phyloP scores from a whole-genome alignment of 2,888 invertebrate species.

The Eustalomyia histrio region DNA sequence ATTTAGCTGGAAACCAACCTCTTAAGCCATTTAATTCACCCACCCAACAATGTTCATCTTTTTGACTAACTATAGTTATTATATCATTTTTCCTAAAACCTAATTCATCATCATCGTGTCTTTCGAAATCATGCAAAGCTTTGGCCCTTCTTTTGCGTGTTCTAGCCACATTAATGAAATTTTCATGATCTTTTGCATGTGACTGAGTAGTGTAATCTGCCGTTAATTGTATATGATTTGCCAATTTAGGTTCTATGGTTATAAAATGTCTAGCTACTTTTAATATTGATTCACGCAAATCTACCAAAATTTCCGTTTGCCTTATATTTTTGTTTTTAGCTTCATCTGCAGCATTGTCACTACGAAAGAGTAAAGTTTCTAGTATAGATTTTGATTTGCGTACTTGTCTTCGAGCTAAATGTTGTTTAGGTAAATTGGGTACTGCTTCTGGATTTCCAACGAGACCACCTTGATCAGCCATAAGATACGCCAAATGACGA shows the following conservation, averaged over 20 bases:
- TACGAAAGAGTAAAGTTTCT: constrained; percentile 92
- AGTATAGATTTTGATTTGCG: constrained; percentile 94
- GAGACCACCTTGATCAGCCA: constrained; percentile 97
- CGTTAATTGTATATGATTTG: constrained; percentile 88
- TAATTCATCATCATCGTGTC: constrained; percentile 98
- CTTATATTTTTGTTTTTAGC: constrained; percentile 97
- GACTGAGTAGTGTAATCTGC: constrained; percentile 98
- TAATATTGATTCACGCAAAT: constrained; percentile 96
- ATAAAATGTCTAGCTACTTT: constrained; percentile 97
- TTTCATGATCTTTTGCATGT: constrained; percentile 95
- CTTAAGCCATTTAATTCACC: constrained; percentile 96
- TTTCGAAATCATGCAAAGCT: constrained; percentile 97
- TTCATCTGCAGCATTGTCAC: constrained; percentile 86
- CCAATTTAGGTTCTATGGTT: constrained; percentile 92
- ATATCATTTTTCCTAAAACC: constrained; percentile 99
- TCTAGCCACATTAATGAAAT: constrained; percentile 94
- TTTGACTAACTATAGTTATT: constrained; percentile 97
- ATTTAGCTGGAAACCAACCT: constrained; percentile 98
- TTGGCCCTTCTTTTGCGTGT: constrained; percentile 94
- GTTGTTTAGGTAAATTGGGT: constrained; percentile 96
- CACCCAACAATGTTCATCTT: constrained; percentile 99
- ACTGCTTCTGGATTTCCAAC: constrained; percentile 94
- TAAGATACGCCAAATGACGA: constrained; percentile 95
- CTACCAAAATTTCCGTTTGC: constrained; percentile 99
- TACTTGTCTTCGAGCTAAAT: constrained; percentile 91